phyloP scores from a whole-genome alignment of 2,888 invertebrate genomes.

The Lasioglossum vierecki region DNA sequence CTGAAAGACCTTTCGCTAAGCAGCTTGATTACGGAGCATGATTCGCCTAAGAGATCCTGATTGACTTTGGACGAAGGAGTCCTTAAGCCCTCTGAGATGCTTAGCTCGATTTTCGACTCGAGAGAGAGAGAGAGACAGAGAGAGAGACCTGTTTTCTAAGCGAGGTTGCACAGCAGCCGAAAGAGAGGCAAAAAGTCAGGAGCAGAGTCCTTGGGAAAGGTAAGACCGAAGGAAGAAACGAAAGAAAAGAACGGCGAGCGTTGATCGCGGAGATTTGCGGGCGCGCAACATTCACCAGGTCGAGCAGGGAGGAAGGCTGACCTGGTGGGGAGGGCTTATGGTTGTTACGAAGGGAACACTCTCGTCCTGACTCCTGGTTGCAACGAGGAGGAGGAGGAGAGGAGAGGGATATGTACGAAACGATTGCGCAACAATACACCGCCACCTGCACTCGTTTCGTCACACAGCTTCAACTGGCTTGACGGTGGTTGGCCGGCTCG shows the following conservation, averaged over 20 bases:
- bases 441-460: conserved; percentile 79
- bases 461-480: conserved; percentile 71
- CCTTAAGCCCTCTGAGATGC: background rate
- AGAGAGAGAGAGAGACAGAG: background rate
- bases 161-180: background rate
- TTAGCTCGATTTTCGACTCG: background rate
- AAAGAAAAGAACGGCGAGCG: conserved; percentile 41
- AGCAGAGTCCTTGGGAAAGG: conserved; percentile 21
- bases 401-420: conserved; percentile 52
- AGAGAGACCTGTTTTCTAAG: background rate
- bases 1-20: background rate
- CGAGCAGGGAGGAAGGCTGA: conserved; percentile 49
- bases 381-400: conserved; percentile 47
- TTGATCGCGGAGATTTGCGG: conserved; percentile 45
- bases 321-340: conserved; percentile 50
- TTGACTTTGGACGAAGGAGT: background rate
- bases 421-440: conserved; percentile 76
- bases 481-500: conserved; percentile 63
- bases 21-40: background rate
- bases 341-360: conserved; percentile 56
- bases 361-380: conserved; percentile 63
- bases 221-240: conserved; percentile 35
- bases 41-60: background rate
- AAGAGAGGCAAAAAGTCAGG: background rate
- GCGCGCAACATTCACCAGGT: conserved; percentile 65